Percentiles rank a stretch among this genome's conserved stretches.
phyloP scores from a whole-genome alignment of 2,797 vertebrate species.

The Urocyon cinereoargenteus region DNA sequence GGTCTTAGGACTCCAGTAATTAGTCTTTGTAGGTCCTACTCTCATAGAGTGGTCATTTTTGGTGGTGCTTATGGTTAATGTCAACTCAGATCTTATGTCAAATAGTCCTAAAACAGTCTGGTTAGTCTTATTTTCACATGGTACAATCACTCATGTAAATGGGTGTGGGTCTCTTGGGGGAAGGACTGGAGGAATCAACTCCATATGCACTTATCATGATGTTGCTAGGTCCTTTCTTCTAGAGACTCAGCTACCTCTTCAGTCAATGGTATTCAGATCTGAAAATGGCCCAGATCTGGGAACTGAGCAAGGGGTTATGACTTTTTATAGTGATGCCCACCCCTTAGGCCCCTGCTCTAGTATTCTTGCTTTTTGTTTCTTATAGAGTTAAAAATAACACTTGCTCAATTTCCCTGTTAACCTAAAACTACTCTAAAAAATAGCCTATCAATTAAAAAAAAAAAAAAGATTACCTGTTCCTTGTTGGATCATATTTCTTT shows the following conservation, averaged over 20 bases:
- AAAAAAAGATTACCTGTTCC: background rate
- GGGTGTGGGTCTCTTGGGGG: background rate
- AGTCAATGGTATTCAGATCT: background rate
- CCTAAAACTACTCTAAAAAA: background rate
- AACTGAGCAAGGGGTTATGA: background rate
- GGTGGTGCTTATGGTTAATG: background rate
- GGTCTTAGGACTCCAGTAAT: background rate
- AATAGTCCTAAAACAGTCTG: background rate
- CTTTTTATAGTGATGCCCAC: background rate
- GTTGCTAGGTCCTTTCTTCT: background rate
- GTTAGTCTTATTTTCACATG: background rate
- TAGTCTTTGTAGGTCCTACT: background rate
- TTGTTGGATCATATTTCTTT: conserved; percentile 17
- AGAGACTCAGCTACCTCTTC: background rate
- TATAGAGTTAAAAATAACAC: background rate
- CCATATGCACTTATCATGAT: background rate
- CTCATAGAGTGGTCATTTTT: background rate
- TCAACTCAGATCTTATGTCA: background rate
- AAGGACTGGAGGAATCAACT: background rate
- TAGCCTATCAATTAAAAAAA: background rate
- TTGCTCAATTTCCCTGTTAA: background rate
- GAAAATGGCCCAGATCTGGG: background rate
- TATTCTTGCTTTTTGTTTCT: background rate
- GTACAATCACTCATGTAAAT: background rate
- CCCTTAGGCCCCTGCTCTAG: background rate